Evolutionary conservation across 2,113 vertebrate species (phyloP), one percentile per base, ranked within the genome.

Genomic region (Perccottus glenii): DNA sequence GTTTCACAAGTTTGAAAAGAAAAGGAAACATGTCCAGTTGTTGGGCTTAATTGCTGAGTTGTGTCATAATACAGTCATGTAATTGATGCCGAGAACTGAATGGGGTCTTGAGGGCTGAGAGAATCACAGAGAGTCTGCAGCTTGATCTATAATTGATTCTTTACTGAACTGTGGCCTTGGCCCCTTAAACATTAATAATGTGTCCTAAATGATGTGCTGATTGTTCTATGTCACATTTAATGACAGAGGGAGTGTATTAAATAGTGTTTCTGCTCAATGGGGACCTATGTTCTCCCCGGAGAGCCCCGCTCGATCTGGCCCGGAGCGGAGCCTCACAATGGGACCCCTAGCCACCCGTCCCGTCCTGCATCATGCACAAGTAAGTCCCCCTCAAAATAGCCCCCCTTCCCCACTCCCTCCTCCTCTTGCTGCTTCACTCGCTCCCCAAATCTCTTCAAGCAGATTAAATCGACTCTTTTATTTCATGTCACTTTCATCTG

Each of bases 381-480:
- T 92, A 92, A 93, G 90, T 35, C 9, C 4, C 11, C 11, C 32
- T 7, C 32, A 27, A 92, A 67, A 92, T 90, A 85, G 81, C 90
- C 75, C 82, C 90, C 90, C n/a, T 85, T 60, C 92, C 10, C 55
- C 12, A 86, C 58, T 92, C 9, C 63, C 43, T 46, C 85, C 35
- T 64, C 19, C 80, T 85, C 86, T 88, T 74, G 89, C 15, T 67
- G 62, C 80, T 85, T 91, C 90, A 72, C 92, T 91, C 79, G 91
- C 91, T 91, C 88, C 72, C 78, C 89, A 94, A 93, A 94, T 93
- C 94, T 94, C 94, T 93, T 94, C 92, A 93, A 92, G 94, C 94
- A 90, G 94, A 95, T 96, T 98, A 96, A 98, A 98, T 96, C 91
- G 93, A 94, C 91, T 94, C 93, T 93, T 97, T 98, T 98, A 95